Evolutionary conservation across 2,113 vertebrate species (phyloP).

Genomic region (Erythrocebus patas): DNA sequence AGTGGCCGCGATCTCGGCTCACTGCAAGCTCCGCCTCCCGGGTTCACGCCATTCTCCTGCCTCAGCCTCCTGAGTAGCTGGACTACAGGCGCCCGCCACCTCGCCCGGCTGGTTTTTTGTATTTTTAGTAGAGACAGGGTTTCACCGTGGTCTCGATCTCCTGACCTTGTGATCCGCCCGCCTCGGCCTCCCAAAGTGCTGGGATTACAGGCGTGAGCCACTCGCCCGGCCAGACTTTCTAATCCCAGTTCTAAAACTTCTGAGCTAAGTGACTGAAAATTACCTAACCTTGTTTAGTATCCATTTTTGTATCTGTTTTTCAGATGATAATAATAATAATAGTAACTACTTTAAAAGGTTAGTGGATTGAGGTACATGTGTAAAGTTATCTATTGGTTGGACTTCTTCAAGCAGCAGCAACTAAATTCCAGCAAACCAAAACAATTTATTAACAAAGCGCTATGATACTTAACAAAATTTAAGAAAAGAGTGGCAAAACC

Average conservation of each 20-base stretch:
- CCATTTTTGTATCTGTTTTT: not conserved
- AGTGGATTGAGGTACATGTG: not conserved
- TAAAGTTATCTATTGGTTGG: not conserved
- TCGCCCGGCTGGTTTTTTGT: too few species aligned
- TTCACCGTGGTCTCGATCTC: too few species aligned
- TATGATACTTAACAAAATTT: not conserved
- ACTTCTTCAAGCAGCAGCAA: not conserved
- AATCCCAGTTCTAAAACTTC: not conserved
- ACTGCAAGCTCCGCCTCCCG: too few species aligned
- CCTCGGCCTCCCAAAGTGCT: too few species aligned
- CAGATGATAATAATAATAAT: not conserved
- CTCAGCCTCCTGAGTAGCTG: too few species aligned
- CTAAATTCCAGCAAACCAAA: not conserved
- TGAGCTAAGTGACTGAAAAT: not conserved
- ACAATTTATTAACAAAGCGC: not conserved
- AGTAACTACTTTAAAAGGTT: not conserved
- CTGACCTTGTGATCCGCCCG: too few species aligned
- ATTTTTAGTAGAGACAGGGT: too few species aligned
- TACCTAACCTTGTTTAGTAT: not conserved
- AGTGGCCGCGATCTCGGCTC: too few species aligned
- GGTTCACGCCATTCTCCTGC: too few species aligned
- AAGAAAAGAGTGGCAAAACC: not conserved
- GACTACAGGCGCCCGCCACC: too few species aligned
- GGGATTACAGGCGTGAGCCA: too few species aligned
- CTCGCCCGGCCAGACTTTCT: too few species aligned